phyloP scores from a whole-genome alignment of 2,888 invertebrate species.

The Drosophila seclusa region DNA sequence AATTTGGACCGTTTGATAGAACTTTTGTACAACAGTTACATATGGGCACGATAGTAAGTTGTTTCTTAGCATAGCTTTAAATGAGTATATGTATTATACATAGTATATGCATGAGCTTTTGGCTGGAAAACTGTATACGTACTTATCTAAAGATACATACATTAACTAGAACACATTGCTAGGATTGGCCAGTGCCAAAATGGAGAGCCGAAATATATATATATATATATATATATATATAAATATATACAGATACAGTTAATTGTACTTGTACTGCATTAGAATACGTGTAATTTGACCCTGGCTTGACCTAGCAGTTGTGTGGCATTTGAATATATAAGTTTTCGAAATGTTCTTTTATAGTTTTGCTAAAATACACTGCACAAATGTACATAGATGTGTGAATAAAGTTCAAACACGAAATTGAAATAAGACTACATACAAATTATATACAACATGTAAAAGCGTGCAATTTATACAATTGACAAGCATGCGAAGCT shows the following conservation, averaged over 20 bases:
- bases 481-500: constrained; percentile 10
- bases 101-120: constrained; percentile 30
- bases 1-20: neutral
- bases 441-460: constrained; percentile 23
- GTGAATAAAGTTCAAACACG: constrained; percentile 11
- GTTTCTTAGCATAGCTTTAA: constrained; percentile 29
- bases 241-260: neutral
- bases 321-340: constrained; percentile 28
- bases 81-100: constrained; percentile 13
- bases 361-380: constrained; percentile 20
- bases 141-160: constrained; percentile 29
- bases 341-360: constrained; percentile 27
- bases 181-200: constrained; percentile 11
- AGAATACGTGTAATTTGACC: constrained; percentile 18
- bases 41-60: constrained; percentile 13
- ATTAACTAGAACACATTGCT: constrained; percentile 16
- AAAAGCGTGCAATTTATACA: neutral
- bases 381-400: constrained; percentile 24
- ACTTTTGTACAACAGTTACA: constrained; percentile 12
- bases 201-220: constrained; percentile 9
- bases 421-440: constrained; percentile 18
- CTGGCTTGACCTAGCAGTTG: constrained; percentile 6
- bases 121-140: constrained; percentile 20
- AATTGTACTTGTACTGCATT: neutral
- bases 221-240: too few species aligned